Evolutionary conservation across 2,113 vertebrate species (phyloP).

Genomic region (Phaetusa simplex): DNA sequence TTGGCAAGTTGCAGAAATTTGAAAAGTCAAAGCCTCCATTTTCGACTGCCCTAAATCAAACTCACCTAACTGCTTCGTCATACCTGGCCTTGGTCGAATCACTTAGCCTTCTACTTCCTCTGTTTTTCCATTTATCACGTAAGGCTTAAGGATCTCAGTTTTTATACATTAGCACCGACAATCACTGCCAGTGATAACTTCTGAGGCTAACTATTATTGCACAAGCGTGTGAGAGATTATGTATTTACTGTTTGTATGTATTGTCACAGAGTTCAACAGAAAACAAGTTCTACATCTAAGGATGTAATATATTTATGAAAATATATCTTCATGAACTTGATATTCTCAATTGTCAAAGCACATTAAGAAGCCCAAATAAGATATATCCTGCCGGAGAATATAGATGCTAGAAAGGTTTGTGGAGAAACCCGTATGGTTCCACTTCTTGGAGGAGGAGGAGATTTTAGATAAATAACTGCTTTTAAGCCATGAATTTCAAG

Average conservation of each 20-base stretch:
- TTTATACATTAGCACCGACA: neutral
- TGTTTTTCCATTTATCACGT: neutral
- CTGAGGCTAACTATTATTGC: neutral
- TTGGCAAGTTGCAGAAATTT: neutral
- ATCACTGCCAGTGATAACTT: neutral
- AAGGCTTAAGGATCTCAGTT: neutral
- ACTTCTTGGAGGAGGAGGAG: neutral
- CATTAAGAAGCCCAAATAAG: neutral
- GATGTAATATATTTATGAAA: neutral
- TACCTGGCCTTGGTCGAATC: neutral
- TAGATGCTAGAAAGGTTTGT: neutral
- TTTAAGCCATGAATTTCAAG: neutral
- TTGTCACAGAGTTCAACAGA: neutral
- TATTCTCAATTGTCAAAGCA: neutral
- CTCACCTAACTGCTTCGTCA: neutral
- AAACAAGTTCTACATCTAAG: neutral
- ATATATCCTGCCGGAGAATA: neutral
- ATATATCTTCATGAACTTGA: neutral
- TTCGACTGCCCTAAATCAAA: neutral
- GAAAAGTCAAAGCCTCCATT: neutral
- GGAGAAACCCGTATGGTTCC: neutral
- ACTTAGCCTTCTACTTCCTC: neutral
- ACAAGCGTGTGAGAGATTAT: neutral
- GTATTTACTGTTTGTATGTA: neutral
- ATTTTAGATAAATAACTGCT: neutral